These are phyloP conservation scores for Polyommatus icarus DNA, from an alignment of 2,888 invertebrate species.

Conservation along the genomic window DNA sequence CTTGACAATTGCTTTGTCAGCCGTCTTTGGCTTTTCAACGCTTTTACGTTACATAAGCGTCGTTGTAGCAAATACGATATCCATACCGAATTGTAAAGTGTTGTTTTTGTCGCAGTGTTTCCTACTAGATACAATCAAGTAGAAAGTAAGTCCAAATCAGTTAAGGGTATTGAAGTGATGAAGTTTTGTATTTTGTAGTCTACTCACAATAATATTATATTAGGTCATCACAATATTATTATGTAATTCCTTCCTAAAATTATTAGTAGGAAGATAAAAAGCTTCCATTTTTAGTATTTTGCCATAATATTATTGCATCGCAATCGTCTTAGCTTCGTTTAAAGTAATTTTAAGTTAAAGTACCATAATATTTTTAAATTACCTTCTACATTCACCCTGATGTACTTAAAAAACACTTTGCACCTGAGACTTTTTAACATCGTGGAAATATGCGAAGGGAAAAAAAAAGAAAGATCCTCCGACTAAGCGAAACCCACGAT, in stretches of 20 bases:
- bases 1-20: not conserved
- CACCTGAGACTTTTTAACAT: no score
- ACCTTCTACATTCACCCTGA: no score
- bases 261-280: not conserved
- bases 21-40: not conserved
- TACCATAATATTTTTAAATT: no score
- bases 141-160: not conserved
- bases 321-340: not conserved
- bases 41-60: constrained; percentile 1
- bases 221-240: not conserved
- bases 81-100: constrained; percentile 9
- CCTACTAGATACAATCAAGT: not conserved
- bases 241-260: not conserved
- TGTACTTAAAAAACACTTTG: no score
- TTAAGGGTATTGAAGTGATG: not conserved
- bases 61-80: not conserved
- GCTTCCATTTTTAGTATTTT: not conserved
- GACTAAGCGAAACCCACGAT: no score
- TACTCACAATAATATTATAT: not conserved
- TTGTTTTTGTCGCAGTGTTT: not conserved
- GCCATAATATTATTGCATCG: not conserved
- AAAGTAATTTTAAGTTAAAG: no score
- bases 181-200: no score
- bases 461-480: no score
- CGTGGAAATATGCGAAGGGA: no score